phyloP scores from a whole-genome alignment of 2,797 vertebrate genomes.

The Malacoctenus gilli region DNA sequence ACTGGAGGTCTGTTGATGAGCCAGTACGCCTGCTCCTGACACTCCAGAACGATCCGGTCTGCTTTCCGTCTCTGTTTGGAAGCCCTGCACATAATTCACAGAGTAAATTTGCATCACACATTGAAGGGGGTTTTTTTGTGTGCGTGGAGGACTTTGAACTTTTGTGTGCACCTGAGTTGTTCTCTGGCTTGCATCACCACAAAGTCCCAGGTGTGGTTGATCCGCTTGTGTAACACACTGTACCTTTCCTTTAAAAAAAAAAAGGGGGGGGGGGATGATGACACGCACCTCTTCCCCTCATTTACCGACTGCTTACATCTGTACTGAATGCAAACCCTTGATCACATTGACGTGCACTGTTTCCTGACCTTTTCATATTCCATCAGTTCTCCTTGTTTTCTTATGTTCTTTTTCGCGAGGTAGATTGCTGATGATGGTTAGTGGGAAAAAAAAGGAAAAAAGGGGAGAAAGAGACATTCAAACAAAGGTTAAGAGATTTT shows the following conservation, averaged over 20 bases:
- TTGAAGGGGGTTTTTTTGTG: too few species aligned
- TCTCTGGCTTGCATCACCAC: constrained; percentile 96
- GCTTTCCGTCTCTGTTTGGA: constrained; percentile 92
- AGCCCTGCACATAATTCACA: constrained; percentile 79
- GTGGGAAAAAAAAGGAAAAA: neutral
- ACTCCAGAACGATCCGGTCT: constrained; percentile 92
- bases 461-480: neutral
- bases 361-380: constrained; percentile 91
- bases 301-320: constrained; percentile 22
- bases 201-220: constrained; percentile 95
- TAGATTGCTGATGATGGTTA: constrained; percentile 87
- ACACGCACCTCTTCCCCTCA: constrained; percentile 3
- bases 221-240: constrained; percentile 88
- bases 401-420: constrained; percentile 94
- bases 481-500: neutral
- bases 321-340: neutral
- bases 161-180: constrained; percentile 86
- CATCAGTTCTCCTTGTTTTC: constrained; percentile 89
- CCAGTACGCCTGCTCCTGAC: constrained; percentile 95
- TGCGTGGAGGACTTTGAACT: too few species aligned
- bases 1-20: constrained; percentile 92
- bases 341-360: constrained; percentile 3
- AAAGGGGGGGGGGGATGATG: neutral
- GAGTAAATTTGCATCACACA: neutral
- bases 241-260: constrained; percentile 84